Base-by-base conservation (phyloP, 2,888 invertebrate genomes). In the Tanytarsus gracilentus region DNA sequence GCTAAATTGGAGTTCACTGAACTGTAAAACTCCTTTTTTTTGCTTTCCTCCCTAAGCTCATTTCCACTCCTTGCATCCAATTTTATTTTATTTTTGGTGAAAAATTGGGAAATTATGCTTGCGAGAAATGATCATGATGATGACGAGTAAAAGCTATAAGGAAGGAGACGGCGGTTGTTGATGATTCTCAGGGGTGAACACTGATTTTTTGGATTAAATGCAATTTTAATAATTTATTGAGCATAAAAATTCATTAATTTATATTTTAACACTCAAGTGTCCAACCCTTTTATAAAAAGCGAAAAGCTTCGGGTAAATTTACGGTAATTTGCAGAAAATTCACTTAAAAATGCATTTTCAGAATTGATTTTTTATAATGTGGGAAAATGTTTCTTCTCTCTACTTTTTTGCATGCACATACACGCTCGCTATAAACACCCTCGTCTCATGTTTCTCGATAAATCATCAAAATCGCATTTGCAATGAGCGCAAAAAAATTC, bases 391-490 rank as follows among this genome's bases (percentile, higher is more conserved):
- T 7, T 33, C 14, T 3, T 33, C 4, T 52, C 2, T 21, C n/a
- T 23, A 16, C 53, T 14, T 16, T 16, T 14, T 16, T 25, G 36
- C 16, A 8, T 27, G n/a, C n/a, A n/a, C n/a, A n/a, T n/a, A n/a
- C n/a, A n/a, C n/a, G n/a, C n/a, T n/a, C n/a, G n/a, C n/a, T n/a
- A n/a, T n/a, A n/a, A n/a, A n/a, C n/a, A n/a, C n/a, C n/a, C n/a
- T n/a, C n/a, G n/a, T n/a, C n/a, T n/a, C n/a, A n/a, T 33, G 33
- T n/a, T 33, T 4, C n/a, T 33, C 39, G 36, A 56, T 56, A 56
- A 56, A 39, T 56, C 55, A 40, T 56, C 39, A 56, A 56, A 56
- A 40, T 56, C 55, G 26, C 55, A 56, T 56, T 56, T 51, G 44
- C n/a, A 44, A 44, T 23, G 23, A 18, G 21, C 23, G 18, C 23